Evolutionary conservation across 2,797 vertebrate genomes (phyloP).

Genomic region (Pipistrellus kuhlii): DNA sequence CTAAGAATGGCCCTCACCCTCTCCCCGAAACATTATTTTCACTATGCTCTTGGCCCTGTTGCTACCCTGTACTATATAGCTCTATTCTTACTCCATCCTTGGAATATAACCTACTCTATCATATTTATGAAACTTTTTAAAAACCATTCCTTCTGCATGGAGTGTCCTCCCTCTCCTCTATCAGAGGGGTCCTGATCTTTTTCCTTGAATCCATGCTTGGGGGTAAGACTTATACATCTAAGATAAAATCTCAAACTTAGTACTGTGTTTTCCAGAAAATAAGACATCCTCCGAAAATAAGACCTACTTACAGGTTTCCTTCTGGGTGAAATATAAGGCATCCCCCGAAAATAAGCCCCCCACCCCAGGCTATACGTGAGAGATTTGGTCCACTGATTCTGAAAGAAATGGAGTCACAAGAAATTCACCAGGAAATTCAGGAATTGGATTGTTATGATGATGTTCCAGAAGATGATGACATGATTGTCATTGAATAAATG

Average conservation of each 20-base stretch:
- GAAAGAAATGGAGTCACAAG: too few species aligned
- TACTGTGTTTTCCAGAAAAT: too few species aligned
- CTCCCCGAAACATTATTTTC: neutral
- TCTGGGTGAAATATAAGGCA: too few species aligned
- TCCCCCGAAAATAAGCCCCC: too few species aligned
- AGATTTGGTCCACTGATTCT: too few species aligned
- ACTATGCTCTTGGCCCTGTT: neutral
- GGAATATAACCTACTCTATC: neutral
- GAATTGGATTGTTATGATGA: too few species aligned
- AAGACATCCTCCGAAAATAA: too few species aligned
- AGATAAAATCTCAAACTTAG: neutral
- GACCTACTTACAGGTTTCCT: too few species aligned
- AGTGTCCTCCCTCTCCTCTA: neutral
- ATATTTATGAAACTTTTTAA: neutral
- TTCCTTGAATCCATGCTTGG: neutral
- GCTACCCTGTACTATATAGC: fast-evolving
- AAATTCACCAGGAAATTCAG: too few species aligned
- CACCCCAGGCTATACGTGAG: too few species aligned
- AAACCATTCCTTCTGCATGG: neutral
- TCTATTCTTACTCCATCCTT: neutral
- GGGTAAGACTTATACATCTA: neutral
- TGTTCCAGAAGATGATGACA: too few species aligned
- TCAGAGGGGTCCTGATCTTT: neutral
- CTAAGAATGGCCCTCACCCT: neutral
- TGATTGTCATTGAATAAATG: too few species aligned